phyloP scores from a whole-genome alignment of 2,113 vertebrate species.

The Cettia cetti region DNA sequence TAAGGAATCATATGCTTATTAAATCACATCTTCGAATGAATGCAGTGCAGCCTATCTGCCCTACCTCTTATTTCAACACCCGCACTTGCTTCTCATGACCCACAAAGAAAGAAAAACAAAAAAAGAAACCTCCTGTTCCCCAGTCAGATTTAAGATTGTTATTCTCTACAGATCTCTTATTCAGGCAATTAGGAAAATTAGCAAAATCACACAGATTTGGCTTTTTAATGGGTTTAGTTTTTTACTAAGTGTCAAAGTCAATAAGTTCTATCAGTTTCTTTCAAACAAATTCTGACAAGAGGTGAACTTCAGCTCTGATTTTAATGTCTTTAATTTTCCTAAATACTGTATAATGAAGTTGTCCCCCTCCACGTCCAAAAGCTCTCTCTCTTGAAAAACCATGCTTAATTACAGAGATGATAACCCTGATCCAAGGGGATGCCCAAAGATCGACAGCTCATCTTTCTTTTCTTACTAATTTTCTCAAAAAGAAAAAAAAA shows the following conservation, averaged over 20 bases:
- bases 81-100: slow-evolving; percentile 58
- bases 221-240: slow-evolving; percentile 43
- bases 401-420: background rate
- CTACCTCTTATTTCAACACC: slow-evolving; percentile 52
- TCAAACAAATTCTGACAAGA: slow-evolving; percentile 75
- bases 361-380: background rate
- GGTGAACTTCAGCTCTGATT: slow-evolving; percentile 12
- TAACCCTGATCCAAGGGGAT: background rate
- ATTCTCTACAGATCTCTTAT: slow-evolving; percentile 71
- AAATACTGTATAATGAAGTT: background rate
- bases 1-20: background rate
- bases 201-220: slow-evolving; percentile 74
- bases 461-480: background rate
- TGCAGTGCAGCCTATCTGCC: background rate
- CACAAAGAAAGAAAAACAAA: slow-evolving; percentile 72
- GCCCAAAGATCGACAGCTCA: background rate
- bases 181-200: slow-evolving; percentile 67
- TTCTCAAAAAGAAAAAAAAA: background rate
- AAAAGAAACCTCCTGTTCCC: slow-evolving; percentile 76
- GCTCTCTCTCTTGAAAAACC: background rate
- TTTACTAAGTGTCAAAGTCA: slow-evolving; percentile 71
- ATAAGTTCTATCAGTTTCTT: slow-evolving; percentile 75
- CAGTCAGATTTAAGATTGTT: slow-evolving; percentile 73
- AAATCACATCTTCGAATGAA: background rate
- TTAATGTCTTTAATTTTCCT: background rate